Evolutionary conservation across 2,888 invertebrate genomes (phyloP).

Genomic region (Agapetus fuscipes): DNA sequence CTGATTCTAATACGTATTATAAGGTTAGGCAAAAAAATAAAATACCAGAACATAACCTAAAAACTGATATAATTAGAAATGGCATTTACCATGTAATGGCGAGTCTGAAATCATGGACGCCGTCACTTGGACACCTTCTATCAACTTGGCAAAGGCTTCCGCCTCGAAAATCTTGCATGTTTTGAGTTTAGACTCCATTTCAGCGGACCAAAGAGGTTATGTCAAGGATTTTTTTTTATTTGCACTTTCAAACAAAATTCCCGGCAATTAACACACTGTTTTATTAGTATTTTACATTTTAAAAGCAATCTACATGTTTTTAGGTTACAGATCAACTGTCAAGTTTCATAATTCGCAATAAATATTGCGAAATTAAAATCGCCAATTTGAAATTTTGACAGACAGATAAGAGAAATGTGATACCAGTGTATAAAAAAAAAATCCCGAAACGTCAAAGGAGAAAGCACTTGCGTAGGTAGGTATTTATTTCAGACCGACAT

Average conservation of each 20-base stretch:
- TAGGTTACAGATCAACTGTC: no score
- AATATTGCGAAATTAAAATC: slow-evolving; percentile 11
- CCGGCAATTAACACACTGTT: neutral
- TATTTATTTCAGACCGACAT: no score
- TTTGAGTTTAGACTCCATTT: slow-evolving; percentile 31
- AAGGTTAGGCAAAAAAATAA: no score
- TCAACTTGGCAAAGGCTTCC: slow-evolving; percentile 40
- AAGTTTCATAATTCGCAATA: slow-evolving; percentile 9
- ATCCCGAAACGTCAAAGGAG: no score
- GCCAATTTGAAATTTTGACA: neutral
- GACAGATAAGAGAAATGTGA: no score
- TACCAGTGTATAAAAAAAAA: no score
- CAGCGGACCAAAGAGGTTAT: slow-evolving; percentile 19
- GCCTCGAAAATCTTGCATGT: slow-evolving; percentile 42
- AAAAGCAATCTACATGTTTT: no score
- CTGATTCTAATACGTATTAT: no score
- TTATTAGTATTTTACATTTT: neutral
- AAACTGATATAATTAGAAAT: no score
- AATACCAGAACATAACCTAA: no score
- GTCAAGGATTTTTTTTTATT: neutral
- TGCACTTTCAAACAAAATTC: neutral
- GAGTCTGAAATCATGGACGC: slow-evolving; percentile 48
- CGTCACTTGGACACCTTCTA: slow-evolving; percentile 46
- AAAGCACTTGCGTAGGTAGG: no score
- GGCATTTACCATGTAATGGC: slow-evolving; percentile 35